phyloP scores from a whole-genome alignment of 2,797 vertebrate species.

The Brachyalestes nurse region DNA sequence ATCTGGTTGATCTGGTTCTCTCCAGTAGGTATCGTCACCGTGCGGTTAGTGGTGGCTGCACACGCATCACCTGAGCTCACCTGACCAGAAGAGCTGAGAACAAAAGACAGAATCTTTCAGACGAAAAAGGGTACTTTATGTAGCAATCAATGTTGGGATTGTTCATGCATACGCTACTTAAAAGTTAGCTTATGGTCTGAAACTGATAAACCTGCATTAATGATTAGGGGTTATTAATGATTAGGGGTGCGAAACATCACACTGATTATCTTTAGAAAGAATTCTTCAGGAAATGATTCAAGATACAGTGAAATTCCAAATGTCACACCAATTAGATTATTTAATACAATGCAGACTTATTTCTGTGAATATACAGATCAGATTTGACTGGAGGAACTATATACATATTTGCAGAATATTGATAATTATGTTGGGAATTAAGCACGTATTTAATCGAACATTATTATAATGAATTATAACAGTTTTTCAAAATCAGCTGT shows the following conservation, averaged over 20 bases:
- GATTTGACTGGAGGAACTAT: neutral
- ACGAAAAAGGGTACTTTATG: neutral
- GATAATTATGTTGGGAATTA: neutral
- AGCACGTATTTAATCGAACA: too few species aligned
- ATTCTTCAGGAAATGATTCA: too few species aligned
- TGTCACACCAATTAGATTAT: neutral
- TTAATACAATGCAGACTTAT: neutral
- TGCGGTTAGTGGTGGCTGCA: slow-evolving; percentile 86
- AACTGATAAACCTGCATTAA: neutral
- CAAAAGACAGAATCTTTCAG: neutral
- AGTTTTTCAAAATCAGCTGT: too few species aligned
- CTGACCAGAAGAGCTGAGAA: slow-evolving; percentile 91
- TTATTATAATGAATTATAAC: too few species aligned
- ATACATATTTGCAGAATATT: neutral
- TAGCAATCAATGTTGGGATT: neutral
- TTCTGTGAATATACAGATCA: neutral
- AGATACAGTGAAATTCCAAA: too few species aligned
- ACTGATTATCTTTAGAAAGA: too few species aligned
- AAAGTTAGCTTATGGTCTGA: neutral
- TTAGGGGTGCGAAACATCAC: neutral
- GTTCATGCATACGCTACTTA: neutral
- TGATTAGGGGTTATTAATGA: too few species aligned
- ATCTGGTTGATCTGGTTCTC: slow-evolving; percentile 98
- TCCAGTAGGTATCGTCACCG: slow-evolving; percentile 90
- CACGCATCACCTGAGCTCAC: slow-evolving; percentile 86